phyloP scores from a whole-genome alignment of 2,797 vertebrate species.

The Lophotriccus pileatus region DNA sequence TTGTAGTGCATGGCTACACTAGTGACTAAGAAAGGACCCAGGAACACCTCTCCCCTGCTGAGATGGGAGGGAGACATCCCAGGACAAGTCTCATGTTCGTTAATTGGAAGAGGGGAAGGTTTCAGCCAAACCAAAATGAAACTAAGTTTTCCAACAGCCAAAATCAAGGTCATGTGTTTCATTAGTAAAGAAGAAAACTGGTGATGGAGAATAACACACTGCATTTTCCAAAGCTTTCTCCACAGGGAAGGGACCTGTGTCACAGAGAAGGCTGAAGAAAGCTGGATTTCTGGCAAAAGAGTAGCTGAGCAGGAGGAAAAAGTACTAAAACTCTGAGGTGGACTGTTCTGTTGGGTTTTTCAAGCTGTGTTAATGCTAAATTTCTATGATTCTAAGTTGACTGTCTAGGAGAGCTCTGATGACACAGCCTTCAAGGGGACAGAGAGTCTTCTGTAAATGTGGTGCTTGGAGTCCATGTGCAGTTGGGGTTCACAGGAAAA shows the following conservation, averaged over 20 bases:
- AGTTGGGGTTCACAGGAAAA: not conserved
- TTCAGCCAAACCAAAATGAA: conserved; percentile 53
- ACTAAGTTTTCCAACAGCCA: conserved; percentile 44
- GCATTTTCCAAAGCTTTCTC: conserved; percentile 40
- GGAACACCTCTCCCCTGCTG: not conserved
- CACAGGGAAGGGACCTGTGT: not conserved
- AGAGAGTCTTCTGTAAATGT: not conserved
- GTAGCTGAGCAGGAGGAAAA: not conserved
- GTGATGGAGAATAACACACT: not conserved
- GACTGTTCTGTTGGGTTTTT: not conserved
- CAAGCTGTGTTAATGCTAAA: not conserved
- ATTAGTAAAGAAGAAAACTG: not conserved
- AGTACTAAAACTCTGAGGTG: not conserved
- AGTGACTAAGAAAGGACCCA: not conserved
- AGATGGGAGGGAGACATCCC: conserved; percentile 25
- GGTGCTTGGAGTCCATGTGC: not conserved
- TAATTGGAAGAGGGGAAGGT: not conserved
- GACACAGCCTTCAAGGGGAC: not conserved
- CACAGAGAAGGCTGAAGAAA: not conserved
- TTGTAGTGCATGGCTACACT: not conserved
- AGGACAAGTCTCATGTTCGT: not conserved
- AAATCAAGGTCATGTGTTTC: conserved; percentile 6
- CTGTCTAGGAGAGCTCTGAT: not conserved
- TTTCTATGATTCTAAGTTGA: not conserved
- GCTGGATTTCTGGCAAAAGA: conserved; percentile 20